A percentile compares a stretch with the other conserved stretches of the same genome.
These are phyloP conservation scores for Bombus pyrosoma DNA, from an alignment of 1,140 invertebrate genomes.

Conservation along the genomic window DNA sequence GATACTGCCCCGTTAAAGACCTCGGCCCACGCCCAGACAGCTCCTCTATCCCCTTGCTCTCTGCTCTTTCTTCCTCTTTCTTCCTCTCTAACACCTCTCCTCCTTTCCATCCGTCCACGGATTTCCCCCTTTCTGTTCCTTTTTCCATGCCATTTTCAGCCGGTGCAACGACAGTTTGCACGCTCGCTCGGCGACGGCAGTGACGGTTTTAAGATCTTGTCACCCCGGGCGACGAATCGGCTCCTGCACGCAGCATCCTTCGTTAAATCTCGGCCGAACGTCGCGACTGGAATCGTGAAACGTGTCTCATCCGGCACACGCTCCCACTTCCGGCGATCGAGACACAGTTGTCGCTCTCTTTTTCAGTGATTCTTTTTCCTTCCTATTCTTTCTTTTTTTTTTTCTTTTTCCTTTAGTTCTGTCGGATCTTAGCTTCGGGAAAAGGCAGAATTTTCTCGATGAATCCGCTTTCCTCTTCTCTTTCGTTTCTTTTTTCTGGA, in stretches of 20 bases:
- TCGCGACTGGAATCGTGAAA: not conserved
- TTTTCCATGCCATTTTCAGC: constrained; percentile 66
- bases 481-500: not conserved
- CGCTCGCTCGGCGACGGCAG: constrained; percentile 43
- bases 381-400: too few species aligned
- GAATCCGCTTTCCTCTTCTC: not conserved
- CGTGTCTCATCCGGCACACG: not conserved
- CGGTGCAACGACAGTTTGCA: constrained; percentile 47
- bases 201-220: constrained; percentile 49
- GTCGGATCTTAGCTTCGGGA: not conserved
- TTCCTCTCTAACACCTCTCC: not conserved
- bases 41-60: not conserved
- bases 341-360: not conserved
- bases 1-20: constrained; percentile 66
- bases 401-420: too few species aligned
- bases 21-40: constrained; percentile 58
- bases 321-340: constrained; percentile 14
- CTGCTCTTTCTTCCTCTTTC: not conserved
- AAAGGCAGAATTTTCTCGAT: not conserved
- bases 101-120: constrained; percentile 15
- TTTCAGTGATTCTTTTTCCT: not conserved
- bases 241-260: not conserved
- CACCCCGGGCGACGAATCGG: constrained; percentile 34
- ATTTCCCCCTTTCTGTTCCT: constrained; percentile 37
- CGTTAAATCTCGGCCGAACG: constrained; percentile 1